Evolutionary conservation across 2,888 invertebrate genomes (phyloP), one percentile per base, ranked within the genome.

Genomic region (Drosophila ezoana): DNA sequence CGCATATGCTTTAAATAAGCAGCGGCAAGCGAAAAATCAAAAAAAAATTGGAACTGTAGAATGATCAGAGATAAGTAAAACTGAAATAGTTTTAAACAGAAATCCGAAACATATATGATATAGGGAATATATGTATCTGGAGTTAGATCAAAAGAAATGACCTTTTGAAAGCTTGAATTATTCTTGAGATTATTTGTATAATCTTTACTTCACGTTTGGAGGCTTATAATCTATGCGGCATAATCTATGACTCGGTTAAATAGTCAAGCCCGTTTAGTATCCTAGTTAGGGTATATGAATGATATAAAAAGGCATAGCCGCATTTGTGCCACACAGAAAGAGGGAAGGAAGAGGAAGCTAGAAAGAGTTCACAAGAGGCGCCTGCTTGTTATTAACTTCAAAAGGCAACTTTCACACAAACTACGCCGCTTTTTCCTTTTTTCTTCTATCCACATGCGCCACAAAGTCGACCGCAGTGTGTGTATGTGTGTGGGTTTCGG

Each of bases 371-470:
- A 14, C 32, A 57, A 59, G 51, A 57, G 51, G 51, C 65, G 52
- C 41, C 32, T 49, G 51, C 48, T 60, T 71, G 76, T 77, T 83
- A 80, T 81, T 65, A 83, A 76, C 76, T 81, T 73, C 60, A 72
- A 70, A 74, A 73, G 66, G 68, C 68, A 43, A 53, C 63, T 62
- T 59, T 66, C 61, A 45, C 49, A 65, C 23, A 57, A 62, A 52
- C 59, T 66, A 48, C 48, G 45, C 18, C 57, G 54, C 40, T 57
- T 70, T 66, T 64, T 43, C 41, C 54, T 57, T 45, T 45, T 58
- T 60, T 18, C 18, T 52, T 23, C 33, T 28, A 53, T 38, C 1
- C 60, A 23, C 48, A 20, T 14, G 33, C 16, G 11, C 28, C 38
- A 35, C 35, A 18, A 52, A 32, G 35, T 35, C 41, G 18, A 41